Percentiles rank a stretch among this genome's conserved stretches.
Conservation (phyloP, 1,140 invertebrate genomes). For the Proctacanthus coquilletti region DNA sequence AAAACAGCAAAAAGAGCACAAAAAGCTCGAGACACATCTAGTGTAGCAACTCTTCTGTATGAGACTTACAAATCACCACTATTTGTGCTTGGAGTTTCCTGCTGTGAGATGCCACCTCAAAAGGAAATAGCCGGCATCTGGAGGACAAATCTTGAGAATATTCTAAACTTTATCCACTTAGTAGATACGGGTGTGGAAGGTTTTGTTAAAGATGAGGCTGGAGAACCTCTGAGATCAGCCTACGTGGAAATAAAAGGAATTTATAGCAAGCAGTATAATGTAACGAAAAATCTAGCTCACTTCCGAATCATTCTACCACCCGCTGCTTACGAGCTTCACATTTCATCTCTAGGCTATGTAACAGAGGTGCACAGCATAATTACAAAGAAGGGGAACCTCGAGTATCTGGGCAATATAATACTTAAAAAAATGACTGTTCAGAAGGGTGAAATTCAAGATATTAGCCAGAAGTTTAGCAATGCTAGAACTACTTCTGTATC, state of each 20-base stretch:
- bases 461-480: too few species aligned
- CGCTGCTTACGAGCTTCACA: constrained; percentile 41
- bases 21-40: constrained; percentile 15
- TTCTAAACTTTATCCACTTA: constrained; percentile 44
- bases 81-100: constrained; percentile 44
- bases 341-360: constrained; percentile 40
- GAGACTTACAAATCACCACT: constrained; percentile 39
- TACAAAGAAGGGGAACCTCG: constrained; percentile 20
- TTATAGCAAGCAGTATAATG: constrained; percentile 37
- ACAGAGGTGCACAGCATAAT: constrained; percentile 29
- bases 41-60: constrained; percentile 38
- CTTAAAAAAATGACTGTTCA: too few species aligned
- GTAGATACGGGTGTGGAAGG: constrained; percentile 52
- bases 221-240: constrained; percentile 51
- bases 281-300: constrained; percentile 47
- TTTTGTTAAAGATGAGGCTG: constrained; percentile 44
- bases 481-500: not conserved
- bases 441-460: too few species aligned
- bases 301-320: constrained; percentile 51
- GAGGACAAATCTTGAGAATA: constrained; percentile 51
- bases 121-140: constrained; percentile 52
- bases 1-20: constrained; percentile 13
- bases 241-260: constrained; percentile 45
- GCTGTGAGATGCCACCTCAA: constrained; percentile 61
- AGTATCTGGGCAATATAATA: constrained; percentile 13